phyloP scores from a whole-genome alignment of 2,113 vertebrate species.

The Apteryx mantelli region DNA sequence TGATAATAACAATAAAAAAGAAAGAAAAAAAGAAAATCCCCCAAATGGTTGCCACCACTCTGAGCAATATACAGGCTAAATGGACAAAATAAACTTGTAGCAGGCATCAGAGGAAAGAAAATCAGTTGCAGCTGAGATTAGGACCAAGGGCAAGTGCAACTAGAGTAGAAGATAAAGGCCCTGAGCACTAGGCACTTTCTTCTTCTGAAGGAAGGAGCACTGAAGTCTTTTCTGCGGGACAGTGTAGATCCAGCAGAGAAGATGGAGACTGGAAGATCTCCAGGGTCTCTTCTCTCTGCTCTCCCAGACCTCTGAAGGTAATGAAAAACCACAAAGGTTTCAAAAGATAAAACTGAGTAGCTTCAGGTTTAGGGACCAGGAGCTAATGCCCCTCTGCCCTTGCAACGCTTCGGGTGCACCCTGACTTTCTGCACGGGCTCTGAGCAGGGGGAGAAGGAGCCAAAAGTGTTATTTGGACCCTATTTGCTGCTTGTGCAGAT shows the following conservation, averaged over 20 bases:
- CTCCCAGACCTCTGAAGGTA: background rate
- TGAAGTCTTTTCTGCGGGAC: background rate
- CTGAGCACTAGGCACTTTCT: background rate
- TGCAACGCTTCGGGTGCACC: background rate
- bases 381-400: background rate
- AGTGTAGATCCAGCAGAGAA: background rate
- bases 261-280: background rate
- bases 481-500: background rate
- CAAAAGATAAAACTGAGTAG: background rate
- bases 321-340: background rate
- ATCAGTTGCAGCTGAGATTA: background rate
- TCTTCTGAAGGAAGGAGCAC: rapidly evolving
- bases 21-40: background rate
- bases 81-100: background rate
- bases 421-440: background rate
- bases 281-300: background rate
- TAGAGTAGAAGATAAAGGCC: background rate
- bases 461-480: background rate
- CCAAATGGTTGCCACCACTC: background rate
- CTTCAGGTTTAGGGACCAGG: background rate
- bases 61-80: background rate
- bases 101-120: background rate
- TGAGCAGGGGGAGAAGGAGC: background rate
- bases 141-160: background rate
- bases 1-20: background rate